These are phyloP conservation scores for Pardalotus punctatus DNA, from an alignment of 2,113 vertebrate species.

Conservation along the genomic window DNA sequence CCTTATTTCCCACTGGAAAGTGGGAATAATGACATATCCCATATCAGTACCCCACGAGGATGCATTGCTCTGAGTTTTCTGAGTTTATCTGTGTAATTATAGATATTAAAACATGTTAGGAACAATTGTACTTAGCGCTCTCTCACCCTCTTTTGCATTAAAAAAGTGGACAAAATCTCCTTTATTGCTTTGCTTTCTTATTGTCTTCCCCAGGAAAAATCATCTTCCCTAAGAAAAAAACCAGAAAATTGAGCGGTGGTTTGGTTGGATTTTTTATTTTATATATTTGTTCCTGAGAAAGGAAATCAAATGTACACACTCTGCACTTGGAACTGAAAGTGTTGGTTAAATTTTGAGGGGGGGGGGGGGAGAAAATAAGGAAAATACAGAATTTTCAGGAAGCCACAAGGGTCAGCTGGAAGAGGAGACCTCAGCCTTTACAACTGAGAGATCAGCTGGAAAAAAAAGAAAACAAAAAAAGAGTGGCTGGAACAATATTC, in stretches of 20 bases:
- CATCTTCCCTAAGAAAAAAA: neutral
- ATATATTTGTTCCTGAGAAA: neutral
- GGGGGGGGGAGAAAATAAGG: neutral
- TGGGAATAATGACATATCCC: neutral
- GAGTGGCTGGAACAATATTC: neutral
- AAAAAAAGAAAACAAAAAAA: accelerated
- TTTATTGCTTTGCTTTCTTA: neutral
- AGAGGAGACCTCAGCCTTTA: neutral
- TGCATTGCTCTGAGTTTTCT: neutral
- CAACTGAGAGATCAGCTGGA: neutral
- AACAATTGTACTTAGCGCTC: neutral
- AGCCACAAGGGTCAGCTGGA: neutral
- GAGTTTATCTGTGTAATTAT: neutral
- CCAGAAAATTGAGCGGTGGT: neutral
- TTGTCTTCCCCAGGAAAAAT: neutral
- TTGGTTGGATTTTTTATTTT: neutral
- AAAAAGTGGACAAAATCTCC: neutral
- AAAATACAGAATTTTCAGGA: neutral
- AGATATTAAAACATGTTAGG: neutral
- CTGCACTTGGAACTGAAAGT: neutral
- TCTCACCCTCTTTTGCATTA: neutral
- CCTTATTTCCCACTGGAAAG: neutral
- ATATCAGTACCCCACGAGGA: neutral
- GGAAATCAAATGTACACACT: neutral
- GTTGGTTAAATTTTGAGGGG: neutral